These are phyloP conservation scores for Orbicella faveolata DNA, from an alignment of 64 coral and sea anemone species.

Conservation along the genomic window DNA sequence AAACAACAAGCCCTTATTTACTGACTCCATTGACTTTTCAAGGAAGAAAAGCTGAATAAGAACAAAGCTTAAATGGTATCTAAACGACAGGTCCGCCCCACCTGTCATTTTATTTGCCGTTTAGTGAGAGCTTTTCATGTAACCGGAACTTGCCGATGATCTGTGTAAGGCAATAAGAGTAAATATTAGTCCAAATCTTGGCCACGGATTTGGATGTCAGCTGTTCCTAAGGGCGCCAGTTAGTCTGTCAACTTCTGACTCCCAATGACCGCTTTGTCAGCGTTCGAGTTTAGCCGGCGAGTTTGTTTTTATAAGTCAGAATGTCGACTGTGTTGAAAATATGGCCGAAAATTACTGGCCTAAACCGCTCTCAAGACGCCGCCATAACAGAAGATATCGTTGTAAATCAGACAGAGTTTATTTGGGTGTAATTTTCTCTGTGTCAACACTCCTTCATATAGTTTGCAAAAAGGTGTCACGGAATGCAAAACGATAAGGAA, in stretches of 20 bases:
- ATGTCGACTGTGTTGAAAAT: not conserved
- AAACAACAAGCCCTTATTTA: not conserved
- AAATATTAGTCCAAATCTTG: constrained; percentile 33
- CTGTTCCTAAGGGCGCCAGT: not conserved
- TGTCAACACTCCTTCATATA: constrained; percentile 42
- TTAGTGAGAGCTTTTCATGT: constrained; percentile 42
- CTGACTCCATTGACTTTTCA: not conserved
- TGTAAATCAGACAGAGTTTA: not conserved
- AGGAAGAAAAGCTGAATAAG: constrained; percentile 22
- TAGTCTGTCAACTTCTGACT: constrained; percentile 1
- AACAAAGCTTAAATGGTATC: constrained; percentile 30
- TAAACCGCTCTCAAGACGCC: not conserved
- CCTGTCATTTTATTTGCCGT: constrained; percentile 31
- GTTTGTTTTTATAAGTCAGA: not conserved
- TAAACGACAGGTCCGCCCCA: constrained; percentile 2
- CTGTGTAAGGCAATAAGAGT: constrained; percentile 31
- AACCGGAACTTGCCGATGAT: constrained; percentile 38
- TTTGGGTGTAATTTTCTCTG: not conserved
- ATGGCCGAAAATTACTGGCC: not conserved
- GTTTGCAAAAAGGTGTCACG: constrained; percentile 11
- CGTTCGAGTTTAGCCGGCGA: not conserved
- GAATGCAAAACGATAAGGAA: not conserved
- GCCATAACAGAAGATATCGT: constrained; percentile 9
- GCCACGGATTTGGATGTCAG: constrained; percentile 21
- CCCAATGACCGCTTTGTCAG: not conserved